Evolutionary conservation across 1,140 invertebrate genomes (phyloP).

Genomic region (Caligus rogercresseyi): DNA sequence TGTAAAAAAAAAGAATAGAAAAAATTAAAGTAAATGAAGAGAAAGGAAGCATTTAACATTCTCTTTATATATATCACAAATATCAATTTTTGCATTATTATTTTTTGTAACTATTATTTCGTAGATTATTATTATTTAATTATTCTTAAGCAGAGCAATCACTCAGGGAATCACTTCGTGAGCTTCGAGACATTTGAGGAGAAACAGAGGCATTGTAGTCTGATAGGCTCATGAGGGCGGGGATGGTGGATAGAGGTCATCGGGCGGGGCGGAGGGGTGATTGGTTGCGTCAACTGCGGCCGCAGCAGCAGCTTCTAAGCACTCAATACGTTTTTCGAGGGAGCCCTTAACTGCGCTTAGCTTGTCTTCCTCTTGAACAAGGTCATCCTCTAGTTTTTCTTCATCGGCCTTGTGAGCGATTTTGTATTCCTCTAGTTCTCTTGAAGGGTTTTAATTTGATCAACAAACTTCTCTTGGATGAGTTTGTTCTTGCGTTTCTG

Average conservation of each 20-base stretch:
- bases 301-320: neutral
- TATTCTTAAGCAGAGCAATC: neutral
- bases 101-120: too few species aligned
- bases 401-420: constrained; percentile 9
- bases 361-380: neutral
- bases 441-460: constrained; percentile 6
- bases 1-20: too few species aligned
- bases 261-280: neutral
- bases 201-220: neutral
- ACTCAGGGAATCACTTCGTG: neutral
- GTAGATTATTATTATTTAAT: too few species aligned
- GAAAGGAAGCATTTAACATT: too few species aligned
- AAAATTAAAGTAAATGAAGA: too few species aligned
- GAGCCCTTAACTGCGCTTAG: constrained; percentile 5
- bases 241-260: neutral
- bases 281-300: too few species aligned
- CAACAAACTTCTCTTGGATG: constrained; percentile 2
- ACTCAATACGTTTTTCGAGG: constrained; percentile 3
- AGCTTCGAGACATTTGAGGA: neutral
- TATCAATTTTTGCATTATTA: too few species aligned
- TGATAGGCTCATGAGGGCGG: neutral
- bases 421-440: constrained; percentile 14
- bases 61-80: too few species aligned
- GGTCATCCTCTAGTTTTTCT: constrained; percentile 8
- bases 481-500: constrained; percentile 7